Base-by-base conservation (phyloP, 2,888 invertebrate genomes). In the Monochamus alternatus region DNA sequence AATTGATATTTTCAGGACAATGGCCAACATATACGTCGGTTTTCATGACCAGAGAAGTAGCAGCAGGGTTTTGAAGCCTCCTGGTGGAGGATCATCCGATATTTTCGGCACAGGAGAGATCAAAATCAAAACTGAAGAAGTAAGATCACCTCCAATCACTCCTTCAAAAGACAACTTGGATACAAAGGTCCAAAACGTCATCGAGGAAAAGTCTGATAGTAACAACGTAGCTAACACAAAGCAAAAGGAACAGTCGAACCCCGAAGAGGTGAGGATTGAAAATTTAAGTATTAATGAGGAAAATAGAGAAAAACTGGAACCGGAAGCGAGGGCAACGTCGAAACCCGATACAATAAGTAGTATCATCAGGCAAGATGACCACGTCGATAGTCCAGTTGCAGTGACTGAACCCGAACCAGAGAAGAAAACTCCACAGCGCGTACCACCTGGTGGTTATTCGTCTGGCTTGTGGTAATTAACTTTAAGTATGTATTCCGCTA, bases 401-500 rank as follows among this genome's bases (percentile, higher is more conserved):
- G 77, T 75, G 22, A 72, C 65, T 44, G 75, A 76, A 38, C 67
- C 58, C 14, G 75, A 75, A 38, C 67, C 58, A 14, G 65, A 71
- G 22, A 75, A 59, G 52, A 75, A 59, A 38, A 62, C 43, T 44
- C 43, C 22, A 10, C 58, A 75, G 58, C 74, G 79, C n/a, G 81
- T 83, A 22, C 83, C 83, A 30, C 83, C 83, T 52, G 83, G 83
- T 8, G 83, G 83, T 5, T 81, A 80, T 75, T 83, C 83, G 14
- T 81, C 82, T 43, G 83, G 82, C 12, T 72, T 83, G 65, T 83
- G 83, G 83, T 83, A 62, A 73, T 63, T 66, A 43, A 59, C 14
- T 38, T 14, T 51, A 64, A 64, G 44, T 47, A 47, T 31, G 8
- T 44, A 44, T 63, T 4, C 64, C 47, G 55, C n/a, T 55, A 55